These are phyloP conservation scores for Arrhopalites spinosus DNA, from an alignment of 2,888 invertebrate genomes.

Conservation along the genomic window DNA sequence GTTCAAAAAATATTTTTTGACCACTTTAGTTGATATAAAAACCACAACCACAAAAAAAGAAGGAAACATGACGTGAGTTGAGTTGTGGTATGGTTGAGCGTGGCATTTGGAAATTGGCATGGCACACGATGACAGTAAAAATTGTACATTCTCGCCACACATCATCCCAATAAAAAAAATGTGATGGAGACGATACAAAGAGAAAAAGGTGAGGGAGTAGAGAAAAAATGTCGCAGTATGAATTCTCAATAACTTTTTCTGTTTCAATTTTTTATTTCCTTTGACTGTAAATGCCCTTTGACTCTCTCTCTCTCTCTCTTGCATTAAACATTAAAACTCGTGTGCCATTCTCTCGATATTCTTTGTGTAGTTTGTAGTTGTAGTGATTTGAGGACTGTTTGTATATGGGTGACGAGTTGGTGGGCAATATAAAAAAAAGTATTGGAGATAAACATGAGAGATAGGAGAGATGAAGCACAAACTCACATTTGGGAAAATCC, in stretches of 20 bases:
- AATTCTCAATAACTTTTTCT: neutral
- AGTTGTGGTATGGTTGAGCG: too few species aligned
- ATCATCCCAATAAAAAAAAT: neutral
- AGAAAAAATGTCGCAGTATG: slow-evolving; percentile 11
- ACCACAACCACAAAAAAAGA: too few species aligned
- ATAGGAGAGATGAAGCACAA: neutral
- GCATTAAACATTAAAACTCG: neutral
- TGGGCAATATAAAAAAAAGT: too few species aligned
- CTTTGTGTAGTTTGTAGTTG: neutral
- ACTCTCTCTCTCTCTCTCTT: neutral
- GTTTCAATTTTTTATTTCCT: neutral
- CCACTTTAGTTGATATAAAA: too few species aligned
- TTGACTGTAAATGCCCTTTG: too few species aligned
- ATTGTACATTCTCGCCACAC: neutral
- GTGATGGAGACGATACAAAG: too few species aligned
- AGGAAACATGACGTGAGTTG: too few species aligned
- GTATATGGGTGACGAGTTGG: too few species aligned
- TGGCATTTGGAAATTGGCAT: too few species aligned
- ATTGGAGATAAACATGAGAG: neutral
- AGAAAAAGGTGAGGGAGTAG: neutral
- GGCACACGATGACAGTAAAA: too few species aligned
- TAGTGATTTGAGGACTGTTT: neutral
- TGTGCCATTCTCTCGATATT: neutral
- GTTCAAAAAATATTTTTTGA: too few species aligned
- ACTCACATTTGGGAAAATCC: neutral